Evolutionary conservation across 2,888 invertebrate genomes (phyloP), one percentile per base, ranked within the genome.

Genomic region (Schizotus pectinicornis): DNA sequence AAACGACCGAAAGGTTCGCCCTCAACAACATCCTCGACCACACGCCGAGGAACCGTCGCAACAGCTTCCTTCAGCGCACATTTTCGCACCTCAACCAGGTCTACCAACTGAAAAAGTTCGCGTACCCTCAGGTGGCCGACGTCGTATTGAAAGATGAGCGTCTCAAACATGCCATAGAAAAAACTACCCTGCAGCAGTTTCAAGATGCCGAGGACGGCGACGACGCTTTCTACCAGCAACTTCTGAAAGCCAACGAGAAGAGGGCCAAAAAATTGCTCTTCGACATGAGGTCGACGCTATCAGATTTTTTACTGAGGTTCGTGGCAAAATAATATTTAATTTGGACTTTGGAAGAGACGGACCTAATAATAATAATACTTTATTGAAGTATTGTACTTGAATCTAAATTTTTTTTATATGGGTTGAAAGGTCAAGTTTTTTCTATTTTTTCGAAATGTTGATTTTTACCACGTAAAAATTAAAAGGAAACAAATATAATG

Each of bases 231-330:
- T 83, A 85, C 72, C 78, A 82, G 6, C 77, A 82, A 30, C 81
- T 89, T 6, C 72, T 88, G 51, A 80, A 79, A 53, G 82, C 83
- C 13, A 86, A 91, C 39, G 85, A 88, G 63, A 83, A 84, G 11
- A 84, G 90, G 14, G 92, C 93, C 0, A 81, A 81, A 60, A 82
- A 81, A 54, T 85, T 94, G 50, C 80, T 95, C 3, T 80, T 81
- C 51, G 87, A 88, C 50, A 93, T 96, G 89, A 88, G 91, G 70
- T 93, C 94, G 1, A 89, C 88, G 0, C 83, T 95, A 69, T 93
- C 92, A 30, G 90, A 91, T 72, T 84, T 86, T 42, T 77, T 91
- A 22, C 78, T 89, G 41, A 83, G 85, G 80, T 22, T 22, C 3
- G 22, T 22, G 22, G 22, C 22, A 22, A 22, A 22, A 22, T 84